Percentiles rank a stretch among this genome's conserved stretches.
Evolutionary conservation across 2,797 vertebrate species (phyloP).

Genomic region (Pempheris klunzingeri): DNA sequence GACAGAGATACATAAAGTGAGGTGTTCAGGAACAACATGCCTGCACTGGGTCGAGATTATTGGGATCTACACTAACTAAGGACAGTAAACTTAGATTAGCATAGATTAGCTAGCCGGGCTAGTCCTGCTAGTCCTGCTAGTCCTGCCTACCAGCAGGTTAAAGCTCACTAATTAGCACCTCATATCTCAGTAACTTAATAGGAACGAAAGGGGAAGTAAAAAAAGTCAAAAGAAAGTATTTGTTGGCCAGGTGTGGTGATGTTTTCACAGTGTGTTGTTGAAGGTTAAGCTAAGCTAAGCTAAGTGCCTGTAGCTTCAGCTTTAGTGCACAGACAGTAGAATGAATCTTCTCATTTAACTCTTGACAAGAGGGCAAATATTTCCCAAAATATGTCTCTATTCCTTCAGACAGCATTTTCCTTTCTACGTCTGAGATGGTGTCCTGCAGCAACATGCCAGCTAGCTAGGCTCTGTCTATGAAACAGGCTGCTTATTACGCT

Average conservation of each 20-base stretch:
- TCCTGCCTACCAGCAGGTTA: background rate
- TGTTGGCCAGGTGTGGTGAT: too few relatives aligned
- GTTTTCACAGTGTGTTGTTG: background rate
- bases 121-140: too few relatives aligned
- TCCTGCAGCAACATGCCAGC: background rate
- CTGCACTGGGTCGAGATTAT: too few relatives aligned
- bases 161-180: background rate
- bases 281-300: conserved; percentile 1
- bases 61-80: too few relatives aligned
- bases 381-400: background rate
- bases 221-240: too few relatives aligned
- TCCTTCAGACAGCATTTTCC: background rate
- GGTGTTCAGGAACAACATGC: too few relatives aligned
- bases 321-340: background rate
- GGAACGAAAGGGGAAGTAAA: too few relatives aligned
- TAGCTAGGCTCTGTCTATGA: background rate
- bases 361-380: background rate
- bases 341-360: background rate
- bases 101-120: background rate
- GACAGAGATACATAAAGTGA: background rate
- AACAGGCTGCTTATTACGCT: too few relatives aligned
- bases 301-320: background rate
- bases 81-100: too few relatives aligned
- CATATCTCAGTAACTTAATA: too few relatives aligned
- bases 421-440: background rate